Conservation (phyloP, 2,888 invertebrate species). For the Cephus sareptanus region DNA sequence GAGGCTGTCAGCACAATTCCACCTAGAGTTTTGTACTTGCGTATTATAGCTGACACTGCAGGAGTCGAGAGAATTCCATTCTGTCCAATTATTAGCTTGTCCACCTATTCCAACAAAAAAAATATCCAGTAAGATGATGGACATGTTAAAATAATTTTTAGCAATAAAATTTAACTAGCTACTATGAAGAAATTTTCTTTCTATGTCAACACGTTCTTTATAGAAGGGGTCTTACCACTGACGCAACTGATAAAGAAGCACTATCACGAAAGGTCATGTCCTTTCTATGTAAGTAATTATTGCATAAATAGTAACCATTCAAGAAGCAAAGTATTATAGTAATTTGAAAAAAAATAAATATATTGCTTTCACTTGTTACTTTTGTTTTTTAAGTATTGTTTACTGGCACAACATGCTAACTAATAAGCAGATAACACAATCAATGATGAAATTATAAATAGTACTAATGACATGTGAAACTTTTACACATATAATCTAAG, state of each 20-base stretch:
- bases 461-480: not conserved
- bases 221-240: not conserved
- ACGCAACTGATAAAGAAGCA: not conserved
- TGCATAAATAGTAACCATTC: not conserved
- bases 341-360: not conserved
- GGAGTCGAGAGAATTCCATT: slow-evolving; percentile 97
- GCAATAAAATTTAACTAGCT: not conserved
- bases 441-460: not conserved
- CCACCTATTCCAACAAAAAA: slow-evolving; percentile 71
- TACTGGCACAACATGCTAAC: not conserved
- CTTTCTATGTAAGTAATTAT: not conserved
- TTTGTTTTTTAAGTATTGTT: not conserved
- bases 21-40: slow-evolving; percentile 87
- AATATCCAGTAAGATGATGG: not conserved
- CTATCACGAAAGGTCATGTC: not conserved
- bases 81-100: slow-evolving; percentile 89
- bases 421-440: not conserved
- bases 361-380: not conserved
- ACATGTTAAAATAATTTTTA: not conserved
- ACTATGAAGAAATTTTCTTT: not conserved
- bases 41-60: slow-evolving; percentile 94
- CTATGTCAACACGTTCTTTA: not conserved
- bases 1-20: slow-evolving; percentile 98
- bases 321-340: not conserved
- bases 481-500: not conserved